These are phyloP conservation scores for Halichoerus grypus DNA, from an alignment of 2,113 vertebrate genomes.

Conservation along the genomic window DNA sequence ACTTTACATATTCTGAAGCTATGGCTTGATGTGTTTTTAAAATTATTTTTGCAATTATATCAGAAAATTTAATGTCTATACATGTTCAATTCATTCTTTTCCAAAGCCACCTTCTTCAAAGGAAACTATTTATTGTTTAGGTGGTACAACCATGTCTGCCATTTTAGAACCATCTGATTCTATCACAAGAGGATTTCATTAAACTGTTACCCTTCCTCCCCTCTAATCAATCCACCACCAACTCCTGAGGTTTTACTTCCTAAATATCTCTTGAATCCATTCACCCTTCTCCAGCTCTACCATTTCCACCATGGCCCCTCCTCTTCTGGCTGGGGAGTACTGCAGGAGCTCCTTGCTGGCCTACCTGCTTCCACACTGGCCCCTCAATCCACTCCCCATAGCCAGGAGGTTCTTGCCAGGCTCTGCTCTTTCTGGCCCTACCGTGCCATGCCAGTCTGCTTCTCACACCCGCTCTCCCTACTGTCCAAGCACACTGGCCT, in stretches of 20 bases:
- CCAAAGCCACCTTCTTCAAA: neutral
- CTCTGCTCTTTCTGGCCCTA: neutral
- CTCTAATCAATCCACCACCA: neutral
- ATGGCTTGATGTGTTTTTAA: neutral
- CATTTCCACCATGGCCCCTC: neutral
- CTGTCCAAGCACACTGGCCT: neutral
- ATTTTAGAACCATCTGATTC: neutral
- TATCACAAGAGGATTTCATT: neutral
- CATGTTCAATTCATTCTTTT: neutral
- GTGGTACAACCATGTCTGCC: neutral
- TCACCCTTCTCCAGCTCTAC: neutral
- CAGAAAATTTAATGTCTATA: neutral
- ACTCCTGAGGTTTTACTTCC: neutral
- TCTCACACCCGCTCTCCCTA: neutral
- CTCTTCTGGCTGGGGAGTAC: neutral
- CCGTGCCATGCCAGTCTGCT: neutral
- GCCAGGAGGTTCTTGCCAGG: neutral
- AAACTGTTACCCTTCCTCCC: neutral
- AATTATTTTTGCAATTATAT: neutral
- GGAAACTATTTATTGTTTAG: neutral
- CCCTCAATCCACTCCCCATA: neutral
- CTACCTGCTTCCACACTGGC: neutral
- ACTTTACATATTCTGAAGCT: neutral
- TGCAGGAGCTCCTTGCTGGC: neutral
- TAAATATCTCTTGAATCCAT: neutral